These are phyloP conservation scores for Crocodylus rhombifer DNA, from an alignment of 2,797 vertebrate species.

Conservation along the genomic window DNA sequence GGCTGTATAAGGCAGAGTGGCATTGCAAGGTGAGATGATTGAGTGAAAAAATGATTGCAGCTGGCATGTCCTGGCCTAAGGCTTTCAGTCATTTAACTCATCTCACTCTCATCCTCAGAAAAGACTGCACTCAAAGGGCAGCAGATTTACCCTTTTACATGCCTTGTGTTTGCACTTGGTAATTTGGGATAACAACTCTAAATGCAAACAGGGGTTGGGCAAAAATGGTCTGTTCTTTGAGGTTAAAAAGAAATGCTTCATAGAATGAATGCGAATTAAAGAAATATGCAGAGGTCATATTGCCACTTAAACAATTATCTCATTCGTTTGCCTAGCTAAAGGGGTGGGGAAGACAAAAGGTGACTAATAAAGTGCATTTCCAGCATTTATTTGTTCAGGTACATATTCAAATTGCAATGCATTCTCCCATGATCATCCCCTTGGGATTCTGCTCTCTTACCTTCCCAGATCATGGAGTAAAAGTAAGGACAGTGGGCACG, in stretches of 20 bases:
- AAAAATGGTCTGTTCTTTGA: rapidly evolving
- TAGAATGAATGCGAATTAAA: not conserved
- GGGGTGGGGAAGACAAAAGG: not conserved
- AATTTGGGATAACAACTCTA: not conserved
- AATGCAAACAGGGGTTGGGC: not conserved
- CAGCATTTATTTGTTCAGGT: not conserved
- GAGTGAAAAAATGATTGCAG: conserved; percentile 80
- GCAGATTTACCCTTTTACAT: conserved; percentile 19
- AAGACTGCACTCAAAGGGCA: conserved; percentile 22
- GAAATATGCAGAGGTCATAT: not conserved
- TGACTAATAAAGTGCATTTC: not conserved
- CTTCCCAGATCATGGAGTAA: not conserved
- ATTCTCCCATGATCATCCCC: not conserved
- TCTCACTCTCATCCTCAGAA: conserved; percentile 57
- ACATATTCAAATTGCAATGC: not conserved
- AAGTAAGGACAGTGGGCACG: not conserved
- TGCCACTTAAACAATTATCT: not conserved
- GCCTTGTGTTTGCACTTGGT: not conserved
- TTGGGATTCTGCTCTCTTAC: not conserved
- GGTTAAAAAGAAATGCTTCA: conserved; percentile 16
- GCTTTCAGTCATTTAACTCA: conserved; percentile 77
- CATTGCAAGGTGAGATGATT: conserved; percentile 83
- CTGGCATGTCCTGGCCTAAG: conserved; percentile 75
- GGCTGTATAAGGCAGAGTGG: conserved; percentile 81
- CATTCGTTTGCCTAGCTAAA: rapidly evolving